These are phyloP conservation scores for Phymorhynchus buccinoides DNA, from an alignment of 1,140 invertebrate species.

Conservation along the genomic window DNA sequence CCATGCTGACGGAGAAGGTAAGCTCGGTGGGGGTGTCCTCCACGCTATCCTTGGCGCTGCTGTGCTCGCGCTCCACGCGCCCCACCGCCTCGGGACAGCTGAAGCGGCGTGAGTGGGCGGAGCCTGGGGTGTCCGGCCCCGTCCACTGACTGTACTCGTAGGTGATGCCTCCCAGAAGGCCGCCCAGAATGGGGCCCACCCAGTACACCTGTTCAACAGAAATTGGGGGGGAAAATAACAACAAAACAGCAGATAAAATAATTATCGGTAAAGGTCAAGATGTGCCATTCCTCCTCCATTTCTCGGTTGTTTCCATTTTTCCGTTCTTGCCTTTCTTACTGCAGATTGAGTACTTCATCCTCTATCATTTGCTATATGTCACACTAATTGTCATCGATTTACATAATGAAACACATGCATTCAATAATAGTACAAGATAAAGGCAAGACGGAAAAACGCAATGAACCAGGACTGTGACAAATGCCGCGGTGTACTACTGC, in stretches of 20 bases:
- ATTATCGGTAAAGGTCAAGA: not conserved
- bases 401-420: too few relatives aligned
- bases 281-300: too few relatives aligned
- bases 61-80: not conserved
- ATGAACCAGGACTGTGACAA: too few relatives aligned
- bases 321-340: too few relatives aligned
- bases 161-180: slow-evolving; percentile 64
- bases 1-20: slow-evolving; percentile 33
- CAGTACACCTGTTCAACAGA: slow-evolving; percentile 68
- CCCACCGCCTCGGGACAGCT: slow-evolving; percentile 31
- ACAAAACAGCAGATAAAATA: not conserved
- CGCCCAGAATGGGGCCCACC: slow-evolving; percentile 70
- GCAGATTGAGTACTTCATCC: too few relatives aligned
- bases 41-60: slow-evolving; percentile 42
- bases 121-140: slow-evolving; percentile 31
- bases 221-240: too few relatives aligned
- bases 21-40: slow-evolving; percentile 45
- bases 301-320: too few relatives aligned
- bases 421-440: too few relatives aligned
- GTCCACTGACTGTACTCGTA: slow-evolving; percentile 60
- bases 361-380: too few relatives aligned
- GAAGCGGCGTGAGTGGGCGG: slow-evolving; percentile 34
- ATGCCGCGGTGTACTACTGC: too few relatives aligned
- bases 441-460: too few relatives aligned
- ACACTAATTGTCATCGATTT: not conserved